A percentile compares a stretch with the other conserved stretches of the same genome.
Evolutionary conservation across 2,113 vertebrate genomes (phyloP).

Genomic region (Amphiprion ocellaris): DNA sequence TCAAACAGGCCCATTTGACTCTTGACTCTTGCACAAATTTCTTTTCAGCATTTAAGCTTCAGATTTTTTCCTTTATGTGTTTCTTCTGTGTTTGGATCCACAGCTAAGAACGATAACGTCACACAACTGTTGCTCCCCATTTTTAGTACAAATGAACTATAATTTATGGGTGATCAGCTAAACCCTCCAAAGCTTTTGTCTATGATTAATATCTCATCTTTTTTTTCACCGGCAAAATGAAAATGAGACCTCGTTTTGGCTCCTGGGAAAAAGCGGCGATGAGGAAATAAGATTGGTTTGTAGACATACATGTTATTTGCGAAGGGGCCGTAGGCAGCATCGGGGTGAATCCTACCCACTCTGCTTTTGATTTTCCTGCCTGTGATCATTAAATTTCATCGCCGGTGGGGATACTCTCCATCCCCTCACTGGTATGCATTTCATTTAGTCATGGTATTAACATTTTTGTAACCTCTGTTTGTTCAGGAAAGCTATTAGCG

Average conservation of each 20-base stretch:
- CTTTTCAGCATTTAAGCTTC: neutral
- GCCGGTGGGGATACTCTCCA: constrained; percentile 43
- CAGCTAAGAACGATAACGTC: neutral
- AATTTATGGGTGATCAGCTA: constrained; percentile 64
- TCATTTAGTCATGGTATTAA: constrained; percentile 62
- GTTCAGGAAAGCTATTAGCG: constrained; percentile 52
- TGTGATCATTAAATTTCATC: constrained; percentile 64
- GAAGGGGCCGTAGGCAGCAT: constrained; percentile 18
- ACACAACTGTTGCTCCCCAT: constrained; percentile 15
- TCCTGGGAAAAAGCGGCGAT: constrained; percentile 11
- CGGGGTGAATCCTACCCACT: constrained; percentile 22
- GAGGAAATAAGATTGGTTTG: constrained; percentile 54
- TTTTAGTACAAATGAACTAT: constrained; percentile 27
- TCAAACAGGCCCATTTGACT: neutral
- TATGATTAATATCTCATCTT: constrained; percentile 38
- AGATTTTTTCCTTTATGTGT: neutral
- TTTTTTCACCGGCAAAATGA: constrained; percentile 36
- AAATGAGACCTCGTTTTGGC: constrained; percentile 52
- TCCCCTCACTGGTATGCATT: constrained; percentile 40
- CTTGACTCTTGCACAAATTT: neutral
- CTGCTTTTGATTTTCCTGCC: constrained; percentile 42
- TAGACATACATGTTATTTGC: constrained; percentile 47
- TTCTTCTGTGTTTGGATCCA: neutral
- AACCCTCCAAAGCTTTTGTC: constrained; percentile 51
- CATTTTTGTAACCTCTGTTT: constrained; percentile 67